A percentile compares a stretch with the other conserved stretches of the same genome.
Evolutionary conservation across 2,113 vertebrate genomes (phyloP).

Genomic region (Eulemur macaco): DNA sequence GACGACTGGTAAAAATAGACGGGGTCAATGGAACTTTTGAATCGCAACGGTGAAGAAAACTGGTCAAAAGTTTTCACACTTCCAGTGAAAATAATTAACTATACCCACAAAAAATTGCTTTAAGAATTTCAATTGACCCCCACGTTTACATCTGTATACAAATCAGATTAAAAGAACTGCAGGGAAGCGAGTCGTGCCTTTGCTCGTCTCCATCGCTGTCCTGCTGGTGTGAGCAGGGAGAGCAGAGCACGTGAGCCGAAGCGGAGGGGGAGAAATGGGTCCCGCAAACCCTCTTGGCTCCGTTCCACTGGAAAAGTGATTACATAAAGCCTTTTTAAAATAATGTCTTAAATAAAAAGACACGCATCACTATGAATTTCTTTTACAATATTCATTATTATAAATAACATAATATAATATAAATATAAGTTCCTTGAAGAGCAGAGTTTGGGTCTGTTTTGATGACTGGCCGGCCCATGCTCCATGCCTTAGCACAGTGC

Average conservation of each 20-base stretch:
- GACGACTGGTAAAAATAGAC: background rate
- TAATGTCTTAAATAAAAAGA: background rate
- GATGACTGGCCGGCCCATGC: background rate
- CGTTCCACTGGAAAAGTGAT: background rate
- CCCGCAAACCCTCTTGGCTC: too few species aligned
- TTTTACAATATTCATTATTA: background rate
- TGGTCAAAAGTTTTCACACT: background rate
- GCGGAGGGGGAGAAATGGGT: background rate
- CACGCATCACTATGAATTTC: background rate
- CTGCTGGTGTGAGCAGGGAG: background rate
- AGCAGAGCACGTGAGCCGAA: background rate
- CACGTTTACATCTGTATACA: background rate
- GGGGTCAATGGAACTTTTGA: background rate
- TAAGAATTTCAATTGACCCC: background rate
- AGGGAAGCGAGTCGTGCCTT: background rate
- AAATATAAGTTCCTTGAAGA: background rate
- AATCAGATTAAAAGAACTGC: background rate
- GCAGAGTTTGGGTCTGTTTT: background rate
- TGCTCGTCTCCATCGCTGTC: background rate
- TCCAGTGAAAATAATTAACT: background rate
- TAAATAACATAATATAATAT: too few species aligned
- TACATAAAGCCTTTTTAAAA: background rate
- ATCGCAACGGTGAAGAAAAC: background rate
- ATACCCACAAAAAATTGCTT: background rate
- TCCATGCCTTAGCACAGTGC: background rate